Conservation (phyloP, 2,113 vertebrate species). For the Psophia crepitans region DNA sequence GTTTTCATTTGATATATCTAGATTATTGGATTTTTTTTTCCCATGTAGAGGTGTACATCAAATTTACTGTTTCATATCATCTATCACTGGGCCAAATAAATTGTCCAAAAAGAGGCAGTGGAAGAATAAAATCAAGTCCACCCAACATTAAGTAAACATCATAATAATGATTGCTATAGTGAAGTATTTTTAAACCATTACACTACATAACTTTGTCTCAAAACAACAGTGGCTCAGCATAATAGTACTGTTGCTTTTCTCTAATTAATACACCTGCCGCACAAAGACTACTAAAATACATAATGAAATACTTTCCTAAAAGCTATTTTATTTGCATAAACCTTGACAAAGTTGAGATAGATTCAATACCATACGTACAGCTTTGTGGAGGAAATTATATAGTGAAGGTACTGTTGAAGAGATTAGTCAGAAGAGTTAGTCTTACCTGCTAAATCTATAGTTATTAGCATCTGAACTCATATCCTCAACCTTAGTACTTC, state of each 20-base stretch:
- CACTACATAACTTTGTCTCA: neutral
- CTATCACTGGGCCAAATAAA: neutral
- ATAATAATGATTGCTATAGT: neutral
- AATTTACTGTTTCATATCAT: neutral
- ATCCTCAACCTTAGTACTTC: fast-evolving
- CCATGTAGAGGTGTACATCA: neutral
- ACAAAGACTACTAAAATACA: neutral
- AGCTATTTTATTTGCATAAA: neutral
- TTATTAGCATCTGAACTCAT: neutral
- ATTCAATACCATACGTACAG: neutral
- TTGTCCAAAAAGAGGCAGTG: neutral
- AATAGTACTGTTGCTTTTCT: neutral
- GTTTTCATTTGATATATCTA: neutral
- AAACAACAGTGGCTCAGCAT: neutral
- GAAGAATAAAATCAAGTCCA: neutral
- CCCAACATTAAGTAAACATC: neutral
- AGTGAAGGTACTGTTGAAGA: neutral
- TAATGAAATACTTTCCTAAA: neutral
- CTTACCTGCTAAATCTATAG: neutral
- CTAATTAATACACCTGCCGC: neutral
- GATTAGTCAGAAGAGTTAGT: neutral
- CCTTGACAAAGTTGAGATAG: neutral
- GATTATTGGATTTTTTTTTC: neutral
- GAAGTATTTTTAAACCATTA: neutral
- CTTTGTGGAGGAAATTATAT: neutral